Evolutionary conservation across 2,888 invertebrate genomes (phyloP), one percentile per base, ranked within the genome.

Genomic region (Drosophila diplacantha): DNA sequence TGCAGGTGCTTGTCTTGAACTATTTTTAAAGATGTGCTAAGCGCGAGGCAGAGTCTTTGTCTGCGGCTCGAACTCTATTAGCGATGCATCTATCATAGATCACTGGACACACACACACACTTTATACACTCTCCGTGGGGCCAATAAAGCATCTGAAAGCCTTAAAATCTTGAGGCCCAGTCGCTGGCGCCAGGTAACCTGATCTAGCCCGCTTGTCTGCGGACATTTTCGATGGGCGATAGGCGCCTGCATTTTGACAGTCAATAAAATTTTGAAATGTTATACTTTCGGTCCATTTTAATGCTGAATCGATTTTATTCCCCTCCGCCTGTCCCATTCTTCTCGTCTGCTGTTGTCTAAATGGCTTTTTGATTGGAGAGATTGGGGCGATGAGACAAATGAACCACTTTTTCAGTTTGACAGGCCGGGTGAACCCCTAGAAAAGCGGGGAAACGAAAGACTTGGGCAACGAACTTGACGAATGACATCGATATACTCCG

Each of bases 191-290:
- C 67, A 69, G 47, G 54, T 43, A 54, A 55, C 53, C 18, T 47
- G 62, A 61, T 61, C 44, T 29, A 39, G 41, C 60, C 62, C 65
- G 53, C 59, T 52, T 55, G 60, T 60, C 51, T 55, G 37, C 37
- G 20, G 24, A 41, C 54, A 51, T 51, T 38, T 35, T 35, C 16
- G n/a, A 16, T 16, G n/a, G 63, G 18, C 44, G 44, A 44, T 44
- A 31, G 44, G 63, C 63, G 62, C 63, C 62, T 65, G 54, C 53
- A 75, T 83, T 84, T 83, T 83, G 85, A 84, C 83, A 84, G 80
- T 75, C 78, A 81, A 81, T 84, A 83, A 81, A 83, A 78, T 70
- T 84, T 81, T 84, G 85, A 83, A 83, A 83, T 81, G 81, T 74
- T 83, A 83, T 83, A 84, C 85, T 84, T 82, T 72, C 69, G 59